phyloP scores from a whole-genome alignment of 2,888 invertebrate species.

The Nesidiocoris tenuis region DNA sequence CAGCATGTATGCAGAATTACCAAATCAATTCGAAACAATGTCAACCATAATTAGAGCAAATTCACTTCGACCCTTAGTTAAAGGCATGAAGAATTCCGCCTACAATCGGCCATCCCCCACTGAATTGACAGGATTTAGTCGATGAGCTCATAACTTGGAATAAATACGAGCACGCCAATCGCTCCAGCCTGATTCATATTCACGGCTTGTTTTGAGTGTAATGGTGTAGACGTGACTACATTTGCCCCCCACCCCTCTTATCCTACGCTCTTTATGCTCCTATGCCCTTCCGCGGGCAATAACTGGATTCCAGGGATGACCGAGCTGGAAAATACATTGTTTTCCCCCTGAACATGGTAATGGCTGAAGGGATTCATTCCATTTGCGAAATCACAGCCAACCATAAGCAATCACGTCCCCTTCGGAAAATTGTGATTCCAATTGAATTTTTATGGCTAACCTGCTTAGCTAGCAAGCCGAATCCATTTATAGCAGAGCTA shows the following conservation, averaged over 20 bases:
- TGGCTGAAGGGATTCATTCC: neutral
- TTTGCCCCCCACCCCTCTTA: neutral
- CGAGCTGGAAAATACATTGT: neutral
- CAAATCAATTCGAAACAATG: too few species aligned
- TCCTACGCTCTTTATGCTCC: neutral
- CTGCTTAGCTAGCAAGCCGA: too few species aligned
- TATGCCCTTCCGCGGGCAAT: neutral
- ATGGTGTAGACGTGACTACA: conserved; percentile 34
- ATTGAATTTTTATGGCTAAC: too few species aligned
- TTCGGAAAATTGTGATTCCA: too few species aligned
- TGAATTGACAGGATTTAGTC: neutral
- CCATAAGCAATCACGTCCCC: neutral
- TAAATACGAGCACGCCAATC: neutral
- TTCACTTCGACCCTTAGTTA: too few species aligned
- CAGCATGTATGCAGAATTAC: too few species aligned
- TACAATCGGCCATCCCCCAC: too few species aligned
- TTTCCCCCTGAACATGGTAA: neutral
- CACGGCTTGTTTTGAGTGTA: conserved; percentile 35
- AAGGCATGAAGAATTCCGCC: too few species aligned
- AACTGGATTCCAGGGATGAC: neutral
- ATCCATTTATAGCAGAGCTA: too few species aligned
- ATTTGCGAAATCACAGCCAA: neutral
- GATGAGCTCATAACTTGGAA: neutral
- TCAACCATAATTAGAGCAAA: too few species aligned
- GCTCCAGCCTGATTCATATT: conserved; percentile 25